Percentiles rank a stretch among this genome's conserved stretches.
phyloP scores from a whole-genome alignment of 2,113 vertebrate species.

The Marcusenius ussheri region DNA sequence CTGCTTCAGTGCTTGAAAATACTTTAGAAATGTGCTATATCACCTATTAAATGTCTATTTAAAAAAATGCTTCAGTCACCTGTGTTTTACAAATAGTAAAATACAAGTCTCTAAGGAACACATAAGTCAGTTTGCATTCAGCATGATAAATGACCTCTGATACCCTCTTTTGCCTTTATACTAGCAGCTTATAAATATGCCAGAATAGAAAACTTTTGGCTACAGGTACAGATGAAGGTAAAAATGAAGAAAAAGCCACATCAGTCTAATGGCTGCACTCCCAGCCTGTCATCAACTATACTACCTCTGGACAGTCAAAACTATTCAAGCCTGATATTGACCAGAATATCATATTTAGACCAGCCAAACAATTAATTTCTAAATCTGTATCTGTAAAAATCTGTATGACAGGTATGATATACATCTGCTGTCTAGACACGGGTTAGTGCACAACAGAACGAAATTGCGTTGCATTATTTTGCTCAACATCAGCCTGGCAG shows the following conservation, averaged over 20 bases:
- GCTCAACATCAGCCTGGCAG: no score
- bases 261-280: not conserved
- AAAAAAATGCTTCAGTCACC: not conserved
- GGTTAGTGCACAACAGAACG: no score
- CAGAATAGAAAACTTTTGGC: not conserved
- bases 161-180: not conserved
- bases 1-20: not conserved
- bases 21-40: not conserved
- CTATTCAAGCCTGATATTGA: not conserved
- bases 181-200: not conserved
- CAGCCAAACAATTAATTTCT: not conserved
- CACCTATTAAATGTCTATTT: not conserved
- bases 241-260: not conserved
- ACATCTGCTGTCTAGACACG: not conserved
- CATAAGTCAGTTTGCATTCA: not conserved
- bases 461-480: no score
- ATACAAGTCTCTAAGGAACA: not conserved
- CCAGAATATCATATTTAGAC: not conserved
- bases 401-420: not conserved
- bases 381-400: not conserved
- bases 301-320: not conserved
- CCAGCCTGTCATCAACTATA: not conserved
- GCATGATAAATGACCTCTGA: not conserved
- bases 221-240: not conserved
- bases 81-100: not conserved